Evolutionary conservation across 2,113 vertebrate species (phyloP).

Genomic region (Tinamus guttatus): DNA sequence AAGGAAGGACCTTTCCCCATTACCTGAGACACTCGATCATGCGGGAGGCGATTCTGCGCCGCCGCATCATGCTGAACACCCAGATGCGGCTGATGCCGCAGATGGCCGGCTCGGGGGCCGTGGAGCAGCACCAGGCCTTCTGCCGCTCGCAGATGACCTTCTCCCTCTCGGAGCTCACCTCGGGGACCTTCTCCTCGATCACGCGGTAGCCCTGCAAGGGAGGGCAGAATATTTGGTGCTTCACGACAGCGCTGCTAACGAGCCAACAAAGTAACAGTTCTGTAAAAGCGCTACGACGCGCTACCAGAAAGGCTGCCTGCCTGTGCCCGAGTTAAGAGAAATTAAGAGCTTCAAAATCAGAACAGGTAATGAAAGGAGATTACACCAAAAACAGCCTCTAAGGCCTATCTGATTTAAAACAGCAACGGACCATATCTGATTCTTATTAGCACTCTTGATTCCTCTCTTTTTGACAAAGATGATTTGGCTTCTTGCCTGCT

Average conservation of each 20-base stretch:
- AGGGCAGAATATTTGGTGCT: neutral
- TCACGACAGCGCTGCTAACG: neutral
- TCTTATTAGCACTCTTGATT: neutral
- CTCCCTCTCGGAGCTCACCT: conserved; percentile 89
- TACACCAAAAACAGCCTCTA: neutral
- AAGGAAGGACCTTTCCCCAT: neutral
- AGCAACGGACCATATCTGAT: neutral
- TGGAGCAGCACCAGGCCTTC: conserved; percentile 98
- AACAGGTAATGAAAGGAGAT: neutral
- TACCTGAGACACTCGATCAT: conserved; percentile 98
- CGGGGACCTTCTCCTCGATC: conserved; percentile 90
- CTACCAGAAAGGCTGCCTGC: neutral
- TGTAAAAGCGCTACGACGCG: neutral
- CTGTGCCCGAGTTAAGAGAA: neutral
- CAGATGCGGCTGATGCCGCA: conserved; percentile 98
- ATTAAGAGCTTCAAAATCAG: neutral
- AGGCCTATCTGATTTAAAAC: neutral
- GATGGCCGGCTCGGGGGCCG: conserved; percentile 91
- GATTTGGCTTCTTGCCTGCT: neutral
- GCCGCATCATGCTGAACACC: conserved; percentile 97
- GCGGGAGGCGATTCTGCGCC: conserved; percentile 93
- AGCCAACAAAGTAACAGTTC: neutral
- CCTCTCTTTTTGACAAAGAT: neutral
- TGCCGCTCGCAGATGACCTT: conserved; percentile 95
- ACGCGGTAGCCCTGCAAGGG: conserved; percentile 90